Evolutionary conservation across 2,113 vertebrate genomes (phyloP), one percentile per base, ranked within the genome.

Genomic region (Seriola aureovittata): DNA sequence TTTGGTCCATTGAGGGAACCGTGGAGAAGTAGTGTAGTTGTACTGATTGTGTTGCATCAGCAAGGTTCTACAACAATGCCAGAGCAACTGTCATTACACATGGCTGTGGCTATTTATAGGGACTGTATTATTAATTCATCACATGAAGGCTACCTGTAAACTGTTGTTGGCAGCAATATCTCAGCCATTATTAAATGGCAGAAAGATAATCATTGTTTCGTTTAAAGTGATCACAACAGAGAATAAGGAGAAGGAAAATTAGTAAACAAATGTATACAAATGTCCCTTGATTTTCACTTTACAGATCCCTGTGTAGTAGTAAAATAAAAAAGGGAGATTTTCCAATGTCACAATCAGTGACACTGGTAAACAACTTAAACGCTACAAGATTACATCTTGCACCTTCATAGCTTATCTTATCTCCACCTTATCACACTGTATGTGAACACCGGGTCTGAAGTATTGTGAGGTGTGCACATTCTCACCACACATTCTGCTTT

Each of bases 41-140:
- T 10, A 42, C 40, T 42, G 8, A 9, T 42, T 42, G 40, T 8
- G 40, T 42, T 42, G 40, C 8, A 42, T 42, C 63, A 23, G 32
- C 1, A 42, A 68, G 32, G 29, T 32, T 42, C 40, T 42, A 14
- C 42, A 71, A 63, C 23, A 50, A 55, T 32, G 16, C 19, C 34
- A 4, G 11, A 55, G 62, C 62, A 73, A 42, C 65, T 81, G 8
- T 74, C 55, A 48, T 4, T 50, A 48, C 21, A 8, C 25, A 54
- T 57, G 72, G 29, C 50, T 42, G 10, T 19, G 25, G 8, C 58
- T 72, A 55, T 84, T 75, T 67, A 71, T 46, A 70, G 59, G 9
- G 10, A 9, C 46, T 50, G 17, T 55, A 29, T 71, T n/a, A 76
- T 57, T 21, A 67, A 63, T 69, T 74, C 40, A 78, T 74, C 25